These are phyloP conservation scores for Amphimedon queenslandica DNA, from an alignment of 37 sponge, comb jelly and placozoan genomes.

Conservation along the genomic window DNA sequence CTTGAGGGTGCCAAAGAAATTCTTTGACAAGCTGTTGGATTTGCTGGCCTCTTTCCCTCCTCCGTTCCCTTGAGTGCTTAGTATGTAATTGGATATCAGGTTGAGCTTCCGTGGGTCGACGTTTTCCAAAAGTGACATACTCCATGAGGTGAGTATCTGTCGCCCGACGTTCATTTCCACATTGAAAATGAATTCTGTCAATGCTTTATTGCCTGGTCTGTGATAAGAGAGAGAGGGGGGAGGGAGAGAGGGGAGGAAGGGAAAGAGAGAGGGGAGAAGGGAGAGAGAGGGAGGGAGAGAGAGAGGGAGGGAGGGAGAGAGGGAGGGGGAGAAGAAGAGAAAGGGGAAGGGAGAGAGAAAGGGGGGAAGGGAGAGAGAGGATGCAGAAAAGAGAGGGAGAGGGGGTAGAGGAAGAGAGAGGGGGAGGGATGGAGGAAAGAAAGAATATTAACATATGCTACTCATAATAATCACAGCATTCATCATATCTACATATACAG, in stretches of 20 bases:
- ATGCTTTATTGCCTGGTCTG: neutral
- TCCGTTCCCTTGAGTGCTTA: neutral
- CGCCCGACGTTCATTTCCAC: slow-evolving; percentile 9
- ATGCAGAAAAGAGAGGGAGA: too few species aligned
- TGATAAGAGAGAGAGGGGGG: neutral
- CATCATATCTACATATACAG: too few species aligned
- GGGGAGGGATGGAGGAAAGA: too few species aligned
- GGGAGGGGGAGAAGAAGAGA: too few species aligned
- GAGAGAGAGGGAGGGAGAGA: neutral
- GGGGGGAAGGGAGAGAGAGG: too few species aligned
- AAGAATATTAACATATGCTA: too few species aligned
- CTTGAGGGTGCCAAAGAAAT: neutral
- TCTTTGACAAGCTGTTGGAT: neutral
- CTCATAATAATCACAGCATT: too few species aligned
- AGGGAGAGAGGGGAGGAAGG: neutral
- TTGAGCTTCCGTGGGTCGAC: slow-evolving; percentile 33
- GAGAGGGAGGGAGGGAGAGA: neutral
- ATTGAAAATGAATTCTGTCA: slow-evolving; percentile 48
- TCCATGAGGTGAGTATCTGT: slow-evolving; percentile 36
- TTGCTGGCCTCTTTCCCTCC: neutral
- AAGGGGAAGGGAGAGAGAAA: too few species aligned
- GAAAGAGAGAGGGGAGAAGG: neutral
- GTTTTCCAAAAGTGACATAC: slow-evolving; percentile 26
- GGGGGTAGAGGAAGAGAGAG: too few species aligned
- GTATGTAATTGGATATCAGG: neutral